These are phyloP conservation scores for Uropetala carovei DNA, from an alignment of 2,888 invertebrate species.

Conservation along the genomic window DNA sequence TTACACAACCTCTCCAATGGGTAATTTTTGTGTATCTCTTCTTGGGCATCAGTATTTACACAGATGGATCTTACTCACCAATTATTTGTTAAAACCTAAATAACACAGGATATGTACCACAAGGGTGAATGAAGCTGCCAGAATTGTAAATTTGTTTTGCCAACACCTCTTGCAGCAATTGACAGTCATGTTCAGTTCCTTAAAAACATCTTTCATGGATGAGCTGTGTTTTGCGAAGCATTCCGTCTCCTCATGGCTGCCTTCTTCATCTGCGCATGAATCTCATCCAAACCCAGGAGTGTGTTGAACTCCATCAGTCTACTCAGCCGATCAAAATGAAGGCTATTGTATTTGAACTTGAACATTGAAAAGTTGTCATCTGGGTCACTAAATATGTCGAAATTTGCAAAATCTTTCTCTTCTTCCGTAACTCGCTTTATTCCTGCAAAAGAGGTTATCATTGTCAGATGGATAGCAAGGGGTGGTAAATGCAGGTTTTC, in stretches of 20 bases:
- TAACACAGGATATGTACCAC: too few relatives aligned
- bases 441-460: slow-evolving; percentile 70
- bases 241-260: slow-evolving; percentile 70
- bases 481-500: too few relatives aligned
- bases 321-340: slow-evolving; percentile 74
- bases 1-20: not conserved
- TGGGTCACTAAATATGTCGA: slow-evolving; percentile 74
- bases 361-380: slow-evolving; percentile 74
- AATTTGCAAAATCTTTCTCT: slow-evolving; percentile 74
- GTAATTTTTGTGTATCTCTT: not conserved
- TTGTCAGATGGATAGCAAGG: too few relatives aligned
- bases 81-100: too few relatives aligned
- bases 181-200: too few relatives aligned
- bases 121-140: too few relatives aligned
- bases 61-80: not conserved
- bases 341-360: slow-evolving; percentile 74
- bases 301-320: slow-evolving; percentile 75
- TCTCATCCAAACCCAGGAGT: slow-evolving; percentile 71
- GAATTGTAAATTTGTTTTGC: too few relatives aligned
- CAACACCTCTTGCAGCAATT: too few relatives aligned
- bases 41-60: not conserved
- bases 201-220: too few relatives aligned
- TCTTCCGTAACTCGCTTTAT: slow-evolving; percentile 73
- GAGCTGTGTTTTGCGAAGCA: too few relatives aligned
- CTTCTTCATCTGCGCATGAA: slow-evolving; percentile 72